Percentiles rank a stretch among this genome's conserved stretches.
phyloP scores from a whole-genome alignment of 1,140 invertebrate species.

The Rhizoglyphus robini region DNA sequence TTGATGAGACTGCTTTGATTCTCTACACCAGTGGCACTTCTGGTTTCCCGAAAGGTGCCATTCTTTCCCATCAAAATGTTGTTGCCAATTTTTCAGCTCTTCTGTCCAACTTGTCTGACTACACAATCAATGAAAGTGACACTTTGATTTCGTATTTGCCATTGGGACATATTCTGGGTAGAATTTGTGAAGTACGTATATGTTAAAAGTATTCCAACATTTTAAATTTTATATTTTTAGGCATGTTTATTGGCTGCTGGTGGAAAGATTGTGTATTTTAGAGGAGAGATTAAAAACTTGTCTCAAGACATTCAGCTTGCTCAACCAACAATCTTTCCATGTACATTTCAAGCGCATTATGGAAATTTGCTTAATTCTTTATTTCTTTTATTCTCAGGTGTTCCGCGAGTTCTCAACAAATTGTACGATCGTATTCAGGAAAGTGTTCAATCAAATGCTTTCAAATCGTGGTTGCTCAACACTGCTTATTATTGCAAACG shows the following conservation, averaged over 20 bases:
- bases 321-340: slow-evolving; percentile 39
- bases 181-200: slow-evolving; percentile 59
- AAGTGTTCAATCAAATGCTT: slow-evolving; percentile 53
- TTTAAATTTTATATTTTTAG: not conserved
- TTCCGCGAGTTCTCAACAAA: slow-evolving; percentile 80
- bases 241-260: slow-evolving; percentile 28
- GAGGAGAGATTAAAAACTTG: slow-evolving; percentile 37
- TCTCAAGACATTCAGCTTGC: slow-evolving; percentile 39
- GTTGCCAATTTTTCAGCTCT: slow-evolving; percentile 69
- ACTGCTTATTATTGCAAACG: slow-evolving; percentile 75
- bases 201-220: slow-evolving; percentile 9
- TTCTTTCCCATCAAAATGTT: slow-evolving; percentile 86
- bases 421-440: slow-evolving; percentile 63
- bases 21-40: slow-evolving; percentile 96
- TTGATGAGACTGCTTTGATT: slow-evolving; percentile 74
- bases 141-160: slow-evolving; percentile 88
- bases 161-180: slow-evolving; percentile 87
- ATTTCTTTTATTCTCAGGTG: slow-evolving; percentile 67
- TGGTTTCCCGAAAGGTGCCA: slow-evolving; percentile 91
- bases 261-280: slow-evolving; percentile 39
- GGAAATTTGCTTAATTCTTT: slow-evolving; percentile 21
- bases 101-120: slow-evolving; percentile 54
- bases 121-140: slow-evolving; percentile 39
- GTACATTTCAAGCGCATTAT: too few relatives aligned
- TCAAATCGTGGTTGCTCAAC: slow-evolving; percentile 62